Evolutionary conservation across 2,888 invertebrate genomes (phyloP).

Genomic region (Megamerina dolium): DNA sequence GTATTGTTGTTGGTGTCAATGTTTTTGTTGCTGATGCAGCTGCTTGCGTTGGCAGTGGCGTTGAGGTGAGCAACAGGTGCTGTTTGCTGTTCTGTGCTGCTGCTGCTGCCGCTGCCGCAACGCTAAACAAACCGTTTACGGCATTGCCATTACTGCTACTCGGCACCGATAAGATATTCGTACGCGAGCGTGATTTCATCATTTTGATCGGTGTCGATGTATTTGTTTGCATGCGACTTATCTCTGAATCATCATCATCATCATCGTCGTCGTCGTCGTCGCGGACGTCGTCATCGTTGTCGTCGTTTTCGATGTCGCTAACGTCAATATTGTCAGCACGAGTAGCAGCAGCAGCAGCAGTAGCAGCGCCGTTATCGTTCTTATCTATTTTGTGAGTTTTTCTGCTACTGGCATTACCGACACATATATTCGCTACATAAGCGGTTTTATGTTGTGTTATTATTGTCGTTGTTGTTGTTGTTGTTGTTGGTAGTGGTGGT

Average conservation of each 20-base stretch:
- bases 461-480: neutral
- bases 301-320: neutral
- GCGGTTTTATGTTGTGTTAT: slow-evolving; percentile 6
- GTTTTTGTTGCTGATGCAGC: slow-evolving; percentile 11
- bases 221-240: slow-evolving; percentile 49
- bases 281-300: slow-evolving; percentile 27
- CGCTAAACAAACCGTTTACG: slow-evolving; percentile 11
- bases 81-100: no score
- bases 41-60: neutral
- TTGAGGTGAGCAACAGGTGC: no score
- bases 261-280: slow-evolving; percentile 52
- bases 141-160: no score
- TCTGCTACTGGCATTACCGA: no score
- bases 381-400: no score
- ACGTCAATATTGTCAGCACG: neutral
- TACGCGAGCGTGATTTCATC: slow-evolving; percentile 49
- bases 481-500: neutral
- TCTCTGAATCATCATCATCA: slow-evolving; percentile 52
- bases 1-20: slow-evolving; percentile 30
- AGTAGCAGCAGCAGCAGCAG: slow-evolving; percentile 1
- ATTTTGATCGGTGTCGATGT: slow-evolving; percentile 50
- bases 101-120: slow-evolving; percentile 12
- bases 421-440: no score
- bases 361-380: neutral
- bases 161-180: slow-evolving; percentile 54